Base-by-base conservation (phyloP, 1,140 invertebrate species). In the Teleogryllus occipitalis region DNA sequence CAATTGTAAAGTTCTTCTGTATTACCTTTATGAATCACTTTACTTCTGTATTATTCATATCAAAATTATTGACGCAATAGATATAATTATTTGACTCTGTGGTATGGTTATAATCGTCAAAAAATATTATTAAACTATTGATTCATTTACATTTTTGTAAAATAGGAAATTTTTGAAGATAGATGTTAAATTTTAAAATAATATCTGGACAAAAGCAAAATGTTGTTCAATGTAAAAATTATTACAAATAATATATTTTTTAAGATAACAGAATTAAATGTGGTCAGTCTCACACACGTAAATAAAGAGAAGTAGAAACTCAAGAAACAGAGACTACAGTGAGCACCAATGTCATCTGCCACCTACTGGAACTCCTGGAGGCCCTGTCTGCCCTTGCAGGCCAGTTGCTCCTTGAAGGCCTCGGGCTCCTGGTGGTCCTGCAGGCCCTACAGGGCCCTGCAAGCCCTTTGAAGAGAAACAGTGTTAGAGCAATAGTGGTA, bases 361-460 rank as follows among this genome's bases (percentile, higher is more conserved):
- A 73, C 78, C 10, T 78, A 78, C 78, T 84, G 82, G 82, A 65
- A 83, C 81, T 27, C 87, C 88, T 8, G 82, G 83, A 47, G 75
- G 78, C 39, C 85, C 86, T 80, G 78, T 81, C 81, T 84, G 82
- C 46, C 86, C 87, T 79, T 81, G 81, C 27, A 82, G 81, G 75
- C 86, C 86, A 81, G 81, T 83, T 22, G 82, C 75, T 15, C 86
- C 85, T 80, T 80, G 81, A 27, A 80, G 46, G 73, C 85, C 87
- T 54, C 79, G 80, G 73, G 81, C 72, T 79, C 86, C 86, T 75
- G 80, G 83, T 73, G 75, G 81, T 77, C 86, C 86, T 75, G 82
- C 81, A 27, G 79, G 81, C 75, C 84, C 84, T 81, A 79, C 75
- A 27, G 12, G 75, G 14, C 82, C 85, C 83, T 78, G 15, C 7